A percentile compares a stretch with the other conserved stretches of the same genome.
phyloP scores from a whole-genome alignment of 2,113 vertebrate genomes.

The Monopterus albus region DNA sequence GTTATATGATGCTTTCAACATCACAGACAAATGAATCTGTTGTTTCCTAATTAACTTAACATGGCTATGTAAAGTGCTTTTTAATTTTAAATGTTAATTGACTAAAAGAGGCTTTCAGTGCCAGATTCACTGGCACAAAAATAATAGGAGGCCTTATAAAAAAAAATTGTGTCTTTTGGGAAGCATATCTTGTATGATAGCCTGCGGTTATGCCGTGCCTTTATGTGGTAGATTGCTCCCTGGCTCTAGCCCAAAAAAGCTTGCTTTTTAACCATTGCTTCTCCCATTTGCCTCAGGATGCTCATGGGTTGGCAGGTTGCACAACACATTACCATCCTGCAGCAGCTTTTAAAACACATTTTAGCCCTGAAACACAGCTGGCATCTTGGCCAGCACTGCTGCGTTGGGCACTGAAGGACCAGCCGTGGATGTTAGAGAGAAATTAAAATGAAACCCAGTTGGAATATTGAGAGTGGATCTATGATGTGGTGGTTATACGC shows the following conservation, averaged over 20 bases:
- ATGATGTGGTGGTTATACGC: conserved; percentile 35
- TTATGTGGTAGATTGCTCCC: conserved; percentile 80
- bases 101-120: conserved; percentile 66
- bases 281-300: conserved; percentile 82
- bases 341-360: conserved; percentile 84
- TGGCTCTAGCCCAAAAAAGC: conserved; percentile 80
- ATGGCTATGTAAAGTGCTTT: conserved; percentile 69
- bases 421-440: conserved; percentile 57
- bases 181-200: conserved; percentile 67
- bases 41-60: conserved; percentile 76
- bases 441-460: conserved; percentile 71
- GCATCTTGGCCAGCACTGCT: conserved; percentile 75
- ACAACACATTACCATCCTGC: conserved; percentile 80
- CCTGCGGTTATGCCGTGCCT: conserved; percentile 71
- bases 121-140: conserved; percentile 71
- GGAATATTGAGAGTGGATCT: conserved; percentile 66
- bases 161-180: conserved; percentile 60
- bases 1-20: conserved; percentile 21
- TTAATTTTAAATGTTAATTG: conserved; percentile 79
- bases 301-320: conserved; percentile 81
- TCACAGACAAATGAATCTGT: conserved; percentile 56
- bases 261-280: conserved; percentile 85
- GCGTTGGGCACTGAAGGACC: conserved; percentile 51
- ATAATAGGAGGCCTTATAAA: conserved; percentile 61
- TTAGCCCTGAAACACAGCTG: conserved; percentile 82